Conservation (phyloP, 2,113 vertebrate genomes). For the Silurus asotus region DNA sequence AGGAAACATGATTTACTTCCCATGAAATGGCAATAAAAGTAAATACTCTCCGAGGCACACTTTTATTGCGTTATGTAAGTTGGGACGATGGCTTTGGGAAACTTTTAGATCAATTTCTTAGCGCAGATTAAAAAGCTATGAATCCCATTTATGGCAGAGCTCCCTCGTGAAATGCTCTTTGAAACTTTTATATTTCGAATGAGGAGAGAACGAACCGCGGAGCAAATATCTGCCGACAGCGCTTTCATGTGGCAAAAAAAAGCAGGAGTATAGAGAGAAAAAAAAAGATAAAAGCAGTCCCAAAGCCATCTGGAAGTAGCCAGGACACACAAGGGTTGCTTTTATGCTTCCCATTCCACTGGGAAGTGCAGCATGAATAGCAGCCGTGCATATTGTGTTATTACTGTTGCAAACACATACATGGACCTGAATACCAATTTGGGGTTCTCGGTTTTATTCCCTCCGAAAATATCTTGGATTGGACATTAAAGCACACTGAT, state of each 20-base stretch:
- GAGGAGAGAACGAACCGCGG: constrained; percentile 72
- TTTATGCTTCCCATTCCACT: constrained; percentile 76
- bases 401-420: constrained; percentile 75
- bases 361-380: constrained; percentile 76
- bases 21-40: constrained; percentile 71
- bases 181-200: constrained; percentile 78
- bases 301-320: constrained; percentile 79
- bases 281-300: constrained; percentile 74
- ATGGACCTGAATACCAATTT: constrained; percentile 75
- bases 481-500: constrained; percentile 56
- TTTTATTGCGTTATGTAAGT: constrained; percentile 75
- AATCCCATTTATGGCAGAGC: constrained; percentile 79
- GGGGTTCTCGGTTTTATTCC: constrained; percentile 57
- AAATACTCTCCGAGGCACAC: constrained; percentile 69
- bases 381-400: constrained; percentile 77
- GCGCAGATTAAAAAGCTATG: constrained; percentile 79
- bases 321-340: constrained; percentile 76
- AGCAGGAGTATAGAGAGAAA: constrained; percentile 30
- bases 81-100: constrained; percentile 73
- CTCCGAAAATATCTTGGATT: constrained; percentile 58
- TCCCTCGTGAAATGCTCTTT: constrained; percentile 78
- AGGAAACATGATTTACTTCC: constrained; percentile 63
- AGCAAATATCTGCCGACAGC: constrained; percentile 76
- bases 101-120: constrained; percentile 79
- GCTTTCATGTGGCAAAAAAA: constrained; percentile 71